Evolutionary conservation across 1,140 invertebrate genomes (phyloP).

Genomic region (Drosophila yakuba): DNA sequence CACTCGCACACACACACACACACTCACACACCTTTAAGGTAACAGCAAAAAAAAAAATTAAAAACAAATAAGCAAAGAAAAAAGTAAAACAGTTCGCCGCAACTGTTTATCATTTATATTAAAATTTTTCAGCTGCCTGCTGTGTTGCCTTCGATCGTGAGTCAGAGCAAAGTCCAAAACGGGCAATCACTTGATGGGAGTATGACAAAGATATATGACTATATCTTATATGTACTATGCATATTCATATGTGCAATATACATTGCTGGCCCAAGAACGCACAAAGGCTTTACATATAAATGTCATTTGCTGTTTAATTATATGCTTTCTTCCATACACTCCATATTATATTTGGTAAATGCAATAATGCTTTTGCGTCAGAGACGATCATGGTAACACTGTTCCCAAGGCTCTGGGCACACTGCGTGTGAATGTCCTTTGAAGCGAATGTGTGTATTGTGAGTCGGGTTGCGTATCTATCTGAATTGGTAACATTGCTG

Average conservation of each 20-base stretch:
- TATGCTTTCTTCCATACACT: background rate
- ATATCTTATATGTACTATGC: background rate
- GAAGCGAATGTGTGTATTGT: background rate
- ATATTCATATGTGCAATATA: background rate
- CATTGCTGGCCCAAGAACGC: no score
- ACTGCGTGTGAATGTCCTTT: background rate
- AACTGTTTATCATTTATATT: conserved; percentile 65
- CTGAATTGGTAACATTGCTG: conserved; percentile 4
- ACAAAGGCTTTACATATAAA: no score
- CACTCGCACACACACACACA: conserved; percentile 4
- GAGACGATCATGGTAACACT: background rate
- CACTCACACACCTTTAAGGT: conserved; percentile 15
- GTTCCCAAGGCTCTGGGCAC: background rate
- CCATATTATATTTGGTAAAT: no score
- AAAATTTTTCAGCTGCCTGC: conserved; percentile 37
- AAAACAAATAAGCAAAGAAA: background rate
- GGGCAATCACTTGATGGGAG: conserved; percentile 2
- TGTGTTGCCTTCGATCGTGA: conserved; percentile 23
- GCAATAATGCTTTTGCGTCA: conserved; percentile 1
- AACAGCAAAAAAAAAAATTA: background rate
- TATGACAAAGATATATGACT: conserved; percentile 1
- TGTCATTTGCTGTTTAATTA: background rate
- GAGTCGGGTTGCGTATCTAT: background rate
- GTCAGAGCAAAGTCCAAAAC: conserved; percentile 47
- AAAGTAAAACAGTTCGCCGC: conserved; percentile 34